Evolutionary conservation across 2,888 invertebrate species (phyloP), one percentile per base, ranked within the genome.

Genomic region (Himalopsyche kuldschensis): DNA sequence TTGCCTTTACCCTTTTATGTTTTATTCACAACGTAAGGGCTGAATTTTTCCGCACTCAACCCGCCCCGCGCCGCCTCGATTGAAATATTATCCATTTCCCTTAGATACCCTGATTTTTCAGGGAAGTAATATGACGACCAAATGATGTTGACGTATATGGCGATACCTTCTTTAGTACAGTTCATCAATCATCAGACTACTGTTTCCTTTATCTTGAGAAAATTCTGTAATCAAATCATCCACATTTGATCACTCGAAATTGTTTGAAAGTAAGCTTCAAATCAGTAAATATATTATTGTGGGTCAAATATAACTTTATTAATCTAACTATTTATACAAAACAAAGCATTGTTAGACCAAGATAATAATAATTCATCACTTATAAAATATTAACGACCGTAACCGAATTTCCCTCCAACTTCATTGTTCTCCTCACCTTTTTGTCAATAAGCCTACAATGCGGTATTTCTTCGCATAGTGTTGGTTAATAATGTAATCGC

Each of bases 61-160:
- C 15, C 30, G 69, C 69, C 69, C 27, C 30, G 4, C 30, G 69
- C 69, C 69, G 69, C 69, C 69, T 30, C 69, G 69, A 69, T 69
- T 32, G 41, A 76, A 76, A 76, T 35, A 76, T 35, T 76, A 35
- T 32, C 41, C 75, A 76, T 76, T 76, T 76, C 75, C 75, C 76
- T 41, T 35, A 10, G 11, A 24, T 35, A 32, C 35, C 76, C 76
- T 35, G 76, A 35, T n/a, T 35, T 35, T 76, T 76, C 41, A 32
- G 24, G 76, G 76, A 76, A 76, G 76, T 41, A 76, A 76, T 76
- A 76, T 76, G 41, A 24, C 20, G 35, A 76, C 15, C 69, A 11
- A 69, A 69, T 8, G 69, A 69, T 69, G 69, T 69, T 69, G 27
- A 27, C 24, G 69, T 27, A 30, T 69, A 69, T 27, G 30, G 27